A percentile compares a stretch with the other conserved stretches of the same genome.
Evolutionary conservation across 1,140 invertebrate genomes (phyloP).

Genomic region (Bombus huntii): DNA sequence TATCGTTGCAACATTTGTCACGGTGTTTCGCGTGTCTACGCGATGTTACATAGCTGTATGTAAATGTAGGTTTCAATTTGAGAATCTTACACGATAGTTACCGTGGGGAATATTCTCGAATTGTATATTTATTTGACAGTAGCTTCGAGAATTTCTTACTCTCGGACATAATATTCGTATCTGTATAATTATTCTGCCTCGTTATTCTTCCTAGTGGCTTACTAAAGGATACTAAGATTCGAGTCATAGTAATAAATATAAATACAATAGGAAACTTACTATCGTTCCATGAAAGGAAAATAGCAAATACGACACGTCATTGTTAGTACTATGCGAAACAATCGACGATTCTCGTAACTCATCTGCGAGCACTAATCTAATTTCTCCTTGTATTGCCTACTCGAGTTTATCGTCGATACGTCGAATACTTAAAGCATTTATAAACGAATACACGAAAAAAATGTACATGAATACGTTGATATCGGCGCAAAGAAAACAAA

Average conservation of each 20-base stretch:
- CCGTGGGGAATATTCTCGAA: too few species aligned
- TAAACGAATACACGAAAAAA: background rate
- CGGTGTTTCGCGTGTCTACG: background rate
- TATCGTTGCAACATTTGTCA: background rate
- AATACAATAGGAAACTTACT: too few species aligned
- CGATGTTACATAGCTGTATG: background rate
- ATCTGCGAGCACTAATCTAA: constrained; percentile 38
- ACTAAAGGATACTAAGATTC: too few species aligned
- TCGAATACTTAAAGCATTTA: background rate
- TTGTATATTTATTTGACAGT: too few species aligned
- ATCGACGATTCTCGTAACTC: constrained; percentile 6
- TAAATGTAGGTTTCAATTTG: background rate
- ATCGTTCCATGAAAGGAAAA: background rate
- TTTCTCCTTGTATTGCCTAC: background rate
- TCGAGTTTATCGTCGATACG: constrained; percentile 11
- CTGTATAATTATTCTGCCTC: background rate
- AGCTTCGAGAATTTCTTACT: background rate
- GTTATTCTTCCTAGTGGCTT: background rate
- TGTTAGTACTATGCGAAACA: background rate
- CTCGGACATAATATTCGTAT: background rate
- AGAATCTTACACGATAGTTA: background rate
- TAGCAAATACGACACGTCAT: background rate
- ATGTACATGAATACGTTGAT: background rate
- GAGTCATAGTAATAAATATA: too few species aligned
- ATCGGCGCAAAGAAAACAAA: constrained; percentile 25